Base-by-base conservation (phyloP, 2,113 vertebrate genomes). In the Podarcis raffonei region DNA sequence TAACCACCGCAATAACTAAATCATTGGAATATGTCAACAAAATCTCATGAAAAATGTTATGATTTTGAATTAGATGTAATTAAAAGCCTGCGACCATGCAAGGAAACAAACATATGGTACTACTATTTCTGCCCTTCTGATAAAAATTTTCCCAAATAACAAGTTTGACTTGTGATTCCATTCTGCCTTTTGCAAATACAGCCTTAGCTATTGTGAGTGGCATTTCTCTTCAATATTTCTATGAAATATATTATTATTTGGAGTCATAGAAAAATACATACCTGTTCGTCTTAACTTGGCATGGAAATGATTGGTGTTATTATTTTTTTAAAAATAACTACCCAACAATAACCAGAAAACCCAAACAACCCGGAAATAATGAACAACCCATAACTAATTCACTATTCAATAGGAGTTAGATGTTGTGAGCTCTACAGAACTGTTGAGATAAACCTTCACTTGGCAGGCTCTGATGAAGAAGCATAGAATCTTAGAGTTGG, bases 161-260 rank as follows among this genome's bases (percentile, higher is more conserved):
- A 62, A 20, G 13, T 62, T 62, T 62, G 59, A 48, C 59, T 62
- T 62, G 59, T 62, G 59, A 62, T 18, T 62, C 12, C 13, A 16
- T 18, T 62, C 59, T 62, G 59, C 59, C 59, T 62, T 62, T 62
- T 62, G 59, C 59, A 89, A 87, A 62, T 88, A 74, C 2, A 83
- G 5, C 37, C 68, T 42, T 84, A 53, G 0, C 30, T 74, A 13
- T 3, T 86, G 16, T 75, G 69, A 92, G 65, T 7, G 77, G 4
- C 42, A 92, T 32, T 4, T 0, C 0, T 9, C 1, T 22, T 62
- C 1, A 74, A n/a, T 1, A 6, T 81, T 80, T 84, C 90, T 86
- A 83, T 57, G 87, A 89, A 87, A 22, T 2, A 89, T 81, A 91
- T 78, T 27, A 84, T 80, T 92, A 89, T 83, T 83, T 59, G 57